Percentiles rank a stretch among this genome's conserved stretches.
phyloP scores from a whole-genome alignment of 1,140 invertebrate genomes.

The Magallana gigas region DNA sequence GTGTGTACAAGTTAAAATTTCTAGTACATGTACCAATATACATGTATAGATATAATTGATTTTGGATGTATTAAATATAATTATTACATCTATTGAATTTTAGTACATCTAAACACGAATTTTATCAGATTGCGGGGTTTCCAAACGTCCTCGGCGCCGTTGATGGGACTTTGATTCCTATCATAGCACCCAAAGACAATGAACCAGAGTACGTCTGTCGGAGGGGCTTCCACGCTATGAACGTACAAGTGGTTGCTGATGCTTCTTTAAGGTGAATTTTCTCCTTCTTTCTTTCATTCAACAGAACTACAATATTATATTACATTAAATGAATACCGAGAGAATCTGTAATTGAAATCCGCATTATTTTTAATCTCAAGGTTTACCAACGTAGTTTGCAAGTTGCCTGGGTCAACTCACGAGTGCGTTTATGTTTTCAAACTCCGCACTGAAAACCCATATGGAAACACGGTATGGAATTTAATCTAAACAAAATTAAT shows the following conservation, averaged over 20 bases:
- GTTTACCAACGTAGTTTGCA: conserved; percentile 29
- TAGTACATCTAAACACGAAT: conserved; percentile 24
- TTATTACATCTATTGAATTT: too few species aligned
- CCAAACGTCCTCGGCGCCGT: conserved; percentile 49
- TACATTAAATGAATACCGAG: neutral
- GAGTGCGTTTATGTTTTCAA: conserved; percentile 27
- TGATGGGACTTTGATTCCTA: conserved; percentile 49
- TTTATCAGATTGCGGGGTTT: conserved; percentile 43
- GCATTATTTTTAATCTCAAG: conserved; percentile 11
- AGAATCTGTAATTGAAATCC: neutral
- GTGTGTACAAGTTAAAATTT: neutral
- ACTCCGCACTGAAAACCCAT: conserved; percentile 9
- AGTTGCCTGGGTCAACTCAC: conserved; percentile 24
- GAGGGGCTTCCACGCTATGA: conserved; percentile 50
- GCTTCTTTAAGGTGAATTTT: neutral
- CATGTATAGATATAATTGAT: too few species aligned
- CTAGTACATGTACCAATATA: too few species aligned
- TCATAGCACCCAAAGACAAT: conserved; percentile 25
- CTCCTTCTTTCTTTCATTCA: neutral
- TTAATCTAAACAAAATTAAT: too few species aligned
- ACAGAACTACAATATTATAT: neutral
- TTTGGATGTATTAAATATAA: too few species aligned
- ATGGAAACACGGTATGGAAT: neutral
- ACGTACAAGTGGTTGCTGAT: conserved; percentile 49
- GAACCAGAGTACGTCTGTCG: conserved; percentile 43